Evolutionary conservation across 1,140 invertebrate genomes (phyloP).

Genomic region (Lycorma delicatula): DNA sequence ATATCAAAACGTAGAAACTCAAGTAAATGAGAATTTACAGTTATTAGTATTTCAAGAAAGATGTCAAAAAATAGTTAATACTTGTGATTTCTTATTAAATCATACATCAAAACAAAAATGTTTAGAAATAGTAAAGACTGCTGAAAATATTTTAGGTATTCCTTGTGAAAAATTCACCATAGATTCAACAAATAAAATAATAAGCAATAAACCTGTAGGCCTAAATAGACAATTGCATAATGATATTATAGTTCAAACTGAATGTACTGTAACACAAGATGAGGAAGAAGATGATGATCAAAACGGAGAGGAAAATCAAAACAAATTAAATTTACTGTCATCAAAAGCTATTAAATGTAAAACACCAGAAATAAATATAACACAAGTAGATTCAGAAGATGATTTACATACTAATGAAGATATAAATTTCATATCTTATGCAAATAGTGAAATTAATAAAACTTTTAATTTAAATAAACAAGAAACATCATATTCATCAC

Average conservation of each 20-base stretch:
- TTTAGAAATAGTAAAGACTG: conserved; percentile 9
- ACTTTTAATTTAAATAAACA: too few relatives aligned
- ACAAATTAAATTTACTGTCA: too few relatives aligned
- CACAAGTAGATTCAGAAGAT: not conserved
- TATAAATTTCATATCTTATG: not conserved
- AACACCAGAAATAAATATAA: not conserved
- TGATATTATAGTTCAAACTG: too few relatives aligned
- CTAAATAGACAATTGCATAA: too few relatives aligned
- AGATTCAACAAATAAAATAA: too few relatives aligned
- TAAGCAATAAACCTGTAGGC: too few relatives aligned
- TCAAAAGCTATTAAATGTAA: not conserved
- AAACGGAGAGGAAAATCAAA: too few relatives aligned
- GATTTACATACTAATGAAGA: not conserved
- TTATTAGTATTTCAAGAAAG: conserved; percentile 9
- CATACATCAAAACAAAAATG: conserved; percentile 8
- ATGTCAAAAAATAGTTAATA: conserved; percentile 12
- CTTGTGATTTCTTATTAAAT: conserved; percentile 11
- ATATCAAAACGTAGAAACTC: conserved; percentile 5
- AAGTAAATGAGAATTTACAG: conserved; percentile 8
- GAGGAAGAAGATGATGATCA: too few relatives aligned
- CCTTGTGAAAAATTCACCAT: not conserved
- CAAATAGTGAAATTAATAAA: too few relatives aligned
- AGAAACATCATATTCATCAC: too few relatives aligned
- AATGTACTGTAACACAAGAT: not conserved
- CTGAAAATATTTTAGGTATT: conserved; percentile 9